Evolutionary conservation across 2,888 invertebrate genomes (phyloP), one percentile per base, ranked within the genome.

Genomic region (Spilosoma lubricipeda): DNA sequence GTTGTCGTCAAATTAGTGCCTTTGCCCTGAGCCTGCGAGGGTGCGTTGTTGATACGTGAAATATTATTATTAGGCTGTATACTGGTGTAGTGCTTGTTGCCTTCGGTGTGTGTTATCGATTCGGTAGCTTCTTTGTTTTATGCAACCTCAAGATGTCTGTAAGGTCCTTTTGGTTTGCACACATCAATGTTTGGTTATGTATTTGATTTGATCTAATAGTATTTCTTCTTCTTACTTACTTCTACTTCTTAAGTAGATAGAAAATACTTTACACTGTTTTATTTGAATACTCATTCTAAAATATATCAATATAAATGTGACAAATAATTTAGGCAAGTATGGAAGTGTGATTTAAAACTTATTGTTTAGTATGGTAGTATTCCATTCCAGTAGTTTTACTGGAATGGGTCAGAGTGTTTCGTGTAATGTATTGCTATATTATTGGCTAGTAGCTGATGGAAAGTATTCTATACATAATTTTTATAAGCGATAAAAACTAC

Each of bases 1-100:
- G 79, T 76, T 81, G 84, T 85, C 84, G 77, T 82, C 85, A 77
- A 83, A 85, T 85, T 85, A 85, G 85, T 82, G 82, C 80, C 77
- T 72, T n/a, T 65, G 75, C 72, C 74, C 71, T 68, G 69, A 73
- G 56, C 71, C 39, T 68, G 69, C 70, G 70, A 68, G 72, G 72
- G 83, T 75, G 76, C 67, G 71, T 72, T 70, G 80, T 75, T 84
- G 73, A 66, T 77, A 75, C 77, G 80, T 79, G 71, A 83, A 79
- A 83, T 85, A 83, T 85, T 77, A 76, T 83, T 84, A 85, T 81
- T 85, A 81, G 77, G 72, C 76, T 74, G 78, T 70, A 63, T 70
- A 52, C n/a, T 59, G 20, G 27, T 48, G 48, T 66, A 70, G 33
- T 63, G 30, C 63, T 63, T 63, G 39, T n/a, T 42, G 59, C 15